Percentiles rank a stretch among this genome's conserved stretches.
Evolutionary conservation across 1,140 invertebrate genomes (phyloP).

Genomic region (Eriocheir sinensis): DNA sequence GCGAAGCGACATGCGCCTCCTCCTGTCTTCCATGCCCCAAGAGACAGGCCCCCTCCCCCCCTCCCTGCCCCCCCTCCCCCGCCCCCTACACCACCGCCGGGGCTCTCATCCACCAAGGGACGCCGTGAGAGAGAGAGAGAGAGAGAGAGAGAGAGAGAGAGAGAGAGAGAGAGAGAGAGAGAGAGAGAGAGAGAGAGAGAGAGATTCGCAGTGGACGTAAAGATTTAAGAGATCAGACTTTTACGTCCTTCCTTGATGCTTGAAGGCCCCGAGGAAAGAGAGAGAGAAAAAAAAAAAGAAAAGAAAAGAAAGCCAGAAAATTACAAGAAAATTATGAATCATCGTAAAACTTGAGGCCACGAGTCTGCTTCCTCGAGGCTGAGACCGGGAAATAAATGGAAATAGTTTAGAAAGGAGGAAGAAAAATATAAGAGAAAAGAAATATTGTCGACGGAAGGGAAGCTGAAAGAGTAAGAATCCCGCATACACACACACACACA

Average conservation of each 20-base stretch:
- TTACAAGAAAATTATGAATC: neutral
- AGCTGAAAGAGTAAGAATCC: neutral
- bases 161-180: constrained; percentile 8
- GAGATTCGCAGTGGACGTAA: neutral
- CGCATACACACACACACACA: neutral
- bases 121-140: neutral
- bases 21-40: neutral
- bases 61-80: neutral
- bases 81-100: neutral
- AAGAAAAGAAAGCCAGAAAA: neutral
- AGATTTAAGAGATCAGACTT: neutral
- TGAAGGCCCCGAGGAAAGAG: neutral
- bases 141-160: neutral
- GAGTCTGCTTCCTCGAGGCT: too few species aligned
- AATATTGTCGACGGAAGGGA: neutral
- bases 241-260: neutral
- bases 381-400: too few species aligned
- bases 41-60: neutral
- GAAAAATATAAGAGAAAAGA: neutral
- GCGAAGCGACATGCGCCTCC: neutral
- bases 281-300: neutral
- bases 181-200: constrained; percentile 8
- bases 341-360: neutral
- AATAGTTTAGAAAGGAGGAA: too few species aligned
- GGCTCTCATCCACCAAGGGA: neutral